Percentiles rank a stretch among this genome's conserved stretches.
These are phyloP conservation scores for Archocentrus centrarchus DNA, from an alignment of 2,113 vertebrate genomes.

Conservation along the genomic window DNA sequence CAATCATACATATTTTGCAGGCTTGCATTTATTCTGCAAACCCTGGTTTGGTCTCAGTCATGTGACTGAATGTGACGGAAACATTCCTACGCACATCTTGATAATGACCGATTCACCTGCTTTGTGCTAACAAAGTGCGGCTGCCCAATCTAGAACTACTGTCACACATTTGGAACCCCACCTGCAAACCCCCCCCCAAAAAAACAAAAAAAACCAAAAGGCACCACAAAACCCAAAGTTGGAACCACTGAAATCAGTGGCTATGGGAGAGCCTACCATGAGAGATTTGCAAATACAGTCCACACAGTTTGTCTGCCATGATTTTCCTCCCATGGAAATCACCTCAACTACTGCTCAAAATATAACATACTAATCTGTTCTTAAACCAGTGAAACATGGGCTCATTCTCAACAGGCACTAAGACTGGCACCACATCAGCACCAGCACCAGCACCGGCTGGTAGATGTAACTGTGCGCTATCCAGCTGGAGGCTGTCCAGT, in stretches of 20 bases:
- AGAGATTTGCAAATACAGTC: not conserved
- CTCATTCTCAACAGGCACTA: not conserved
- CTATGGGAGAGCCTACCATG: not conserved
- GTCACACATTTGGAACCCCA: too few species aligned
- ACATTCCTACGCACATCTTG: not conserved
- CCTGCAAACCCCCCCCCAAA: too few species aligned
- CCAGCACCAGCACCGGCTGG: not conserved
- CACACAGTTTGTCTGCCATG: not conserved
- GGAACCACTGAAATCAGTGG: not conserved
- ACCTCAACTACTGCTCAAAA: not conserved
- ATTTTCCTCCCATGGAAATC: accelerated
- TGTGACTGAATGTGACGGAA: not conserved
- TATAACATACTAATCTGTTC: not conserved
- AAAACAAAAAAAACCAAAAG: too few species aligned
- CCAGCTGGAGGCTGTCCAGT: not conserved
- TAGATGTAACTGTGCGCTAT: not conserved
- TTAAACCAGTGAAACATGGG: not conserved
- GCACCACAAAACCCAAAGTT: too few species aligned
- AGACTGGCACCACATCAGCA: not conserved
- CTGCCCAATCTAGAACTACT: too few species aligned
- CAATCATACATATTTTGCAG: not conserved
- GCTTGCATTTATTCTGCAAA: not conserved
- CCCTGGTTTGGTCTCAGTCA: not conserved
- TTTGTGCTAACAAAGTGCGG: too few species aligned
- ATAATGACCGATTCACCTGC: not conserved